Evolutionary conservation across 2,888 invertebrate genomes (phyloP), one percentile per base, ranked within the genome.

Genomic region (Plebejus melissa): DNA sequence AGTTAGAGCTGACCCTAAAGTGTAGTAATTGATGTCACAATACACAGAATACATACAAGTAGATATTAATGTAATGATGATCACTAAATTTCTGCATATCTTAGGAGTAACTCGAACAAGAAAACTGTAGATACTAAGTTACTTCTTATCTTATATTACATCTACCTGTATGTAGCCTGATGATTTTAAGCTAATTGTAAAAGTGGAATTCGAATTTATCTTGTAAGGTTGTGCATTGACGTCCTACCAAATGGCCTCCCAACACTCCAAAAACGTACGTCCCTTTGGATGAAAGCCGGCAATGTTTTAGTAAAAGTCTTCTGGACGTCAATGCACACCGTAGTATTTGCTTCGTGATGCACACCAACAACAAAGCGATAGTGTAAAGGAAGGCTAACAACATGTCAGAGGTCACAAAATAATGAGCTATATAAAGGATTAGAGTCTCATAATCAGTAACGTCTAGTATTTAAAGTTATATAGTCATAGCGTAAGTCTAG

Each of bases 391-490:
- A 65, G 32, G 32, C 65, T 36, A 5, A 13, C 65, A 65, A 32
- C 65, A 5, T 36, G 65, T 57, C 71, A 65, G 71, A 77, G 72
- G 74, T 76, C 46, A 76, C 69, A 76, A 54, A 28, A 22, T 16
- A 69, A 58, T 38, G 76, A 69, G 46, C 54, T 60, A 70, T 76
- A 76, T 74, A 79, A 83, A 83, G 79, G 80, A 80, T 79, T 38
- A 54, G 88, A 89, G 87, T 89, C 89, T 89, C 89, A 88, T 84
- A 82, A 83, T 84, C 80, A 81, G 76, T 85, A 84, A 82, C 78
- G 82, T 80, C 81, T 83, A 82, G 82, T 83, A 82, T 83, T 84
- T 80, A 75, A 79, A 82, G 78, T 83, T 82, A 81, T 81, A 80
- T 85, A 88, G 86, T 88, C 87, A 85, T 88, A 87, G 82, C 69